Conservation (phyloP, 2,888 invertebrate genomes). For the Pristionchus mayeri region DNA sequence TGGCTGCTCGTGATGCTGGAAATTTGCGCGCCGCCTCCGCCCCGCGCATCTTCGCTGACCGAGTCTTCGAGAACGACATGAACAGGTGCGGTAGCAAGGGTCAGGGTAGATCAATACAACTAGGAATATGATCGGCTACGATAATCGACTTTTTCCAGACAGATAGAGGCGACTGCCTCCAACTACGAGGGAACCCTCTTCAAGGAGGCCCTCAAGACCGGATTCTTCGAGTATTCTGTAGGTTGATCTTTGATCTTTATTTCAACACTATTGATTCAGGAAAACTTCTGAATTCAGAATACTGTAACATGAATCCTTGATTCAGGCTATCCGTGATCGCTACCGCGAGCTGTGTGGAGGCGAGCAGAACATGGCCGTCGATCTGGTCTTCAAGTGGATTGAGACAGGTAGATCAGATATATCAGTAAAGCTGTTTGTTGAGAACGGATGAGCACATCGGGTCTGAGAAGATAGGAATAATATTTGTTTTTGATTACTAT, state of each 20-base stretch:
- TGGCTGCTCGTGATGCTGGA: slow-evolving; percentile 42
- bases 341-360: slow-evolving; percentile 89
- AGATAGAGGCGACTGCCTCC: slow-evolving; percentile 88
- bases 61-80: slow-evolving; percentile 85
- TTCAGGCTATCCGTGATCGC: slow-evolving; percentile 87
- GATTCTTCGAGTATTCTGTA: slow-evolving; percentile 93
- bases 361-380: slow-evolving; percentile 84
- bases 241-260: too few species aligned
- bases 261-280: too few species aligned
- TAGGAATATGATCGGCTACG: not conserved
- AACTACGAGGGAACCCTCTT: slow-evolving; percentile 90
- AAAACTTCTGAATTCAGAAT: too few species aligned
- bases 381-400: slow-evolving; percentile 85
- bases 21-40: slow-evolving; percentile 64
- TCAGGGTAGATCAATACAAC: not conserved
- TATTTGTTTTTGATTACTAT: too few species aligned
- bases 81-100: slow-evolving; percentile 79
- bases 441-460: not conserved
- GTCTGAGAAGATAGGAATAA: too few species aligned
- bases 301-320: too few species aligned
- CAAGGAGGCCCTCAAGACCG: slow-evolving; percentile 92
- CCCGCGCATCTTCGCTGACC: slow-evolving; percentile 77
- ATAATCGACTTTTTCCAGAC: slow-evolving; percentile 71
- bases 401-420: slow-evolving; percentile 32
- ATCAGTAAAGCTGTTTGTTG: too few species aligned